Evolutionary conservation across 2,797 vertebrate species (phyloP).

Genomic region (Gastrophryne carolinensis): DNA sequence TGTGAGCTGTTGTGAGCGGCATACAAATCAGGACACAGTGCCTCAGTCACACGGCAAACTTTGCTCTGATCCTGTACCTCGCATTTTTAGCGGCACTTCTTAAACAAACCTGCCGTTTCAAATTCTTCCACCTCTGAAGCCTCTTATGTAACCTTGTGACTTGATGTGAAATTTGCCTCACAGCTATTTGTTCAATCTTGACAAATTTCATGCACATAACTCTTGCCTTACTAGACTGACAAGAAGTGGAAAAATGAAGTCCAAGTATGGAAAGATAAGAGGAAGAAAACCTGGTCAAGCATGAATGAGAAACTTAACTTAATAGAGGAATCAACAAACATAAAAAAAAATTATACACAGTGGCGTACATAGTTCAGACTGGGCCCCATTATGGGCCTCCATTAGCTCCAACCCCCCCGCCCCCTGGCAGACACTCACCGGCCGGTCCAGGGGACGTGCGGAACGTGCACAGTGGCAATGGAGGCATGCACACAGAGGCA

Average conservation of each 20-base stretch:
- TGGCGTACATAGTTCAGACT: too few relatives aligned
- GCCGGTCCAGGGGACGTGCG: too few relatives aligned
- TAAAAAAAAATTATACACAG: too few relatives aligned
- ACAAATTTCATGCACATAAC: constrained; percentile 37
- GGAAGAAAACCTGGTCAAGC: neutral
- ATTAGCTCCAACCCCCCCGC: too few relatives aligned
- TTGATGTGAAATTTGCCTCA: constrained; percentile 19
- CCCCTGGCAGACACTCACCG: too few relatives aligned
- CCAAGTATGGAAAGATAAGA: constrained; percentile 1
- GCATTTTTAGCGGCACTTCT: neutral
- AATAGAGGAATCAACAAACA: too few relatives aligned
- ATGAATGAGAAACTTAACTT: too few relatives aligned
- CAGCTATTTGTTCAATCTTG: constrained; percentile 34
- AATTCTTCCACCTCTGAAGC: constrained; percentile 7
- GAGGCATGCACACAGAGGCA: too few relatives aligned
- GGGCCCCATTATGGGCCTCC: too few relatives aligned
- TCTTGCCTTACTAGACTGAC: constrained; percentile 24
- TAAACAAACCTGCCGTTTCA: constrained; percentile 11
- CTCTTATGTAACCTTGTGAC: constrained; percentile 3
- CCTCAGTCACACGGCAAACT: neutral
- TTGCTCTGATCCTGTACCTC: neutral
- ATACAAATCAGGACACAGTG: neutral
- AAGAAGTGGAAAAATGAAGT: constrained; percentile 17
- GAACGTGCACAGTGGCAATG: too few relatives aligned
- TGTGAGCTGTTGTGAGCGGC: neutral